phyloP scores from a whole-genome alignment of 2,797 vertebrate species.

The Gambelia wislizenii region DNA sequence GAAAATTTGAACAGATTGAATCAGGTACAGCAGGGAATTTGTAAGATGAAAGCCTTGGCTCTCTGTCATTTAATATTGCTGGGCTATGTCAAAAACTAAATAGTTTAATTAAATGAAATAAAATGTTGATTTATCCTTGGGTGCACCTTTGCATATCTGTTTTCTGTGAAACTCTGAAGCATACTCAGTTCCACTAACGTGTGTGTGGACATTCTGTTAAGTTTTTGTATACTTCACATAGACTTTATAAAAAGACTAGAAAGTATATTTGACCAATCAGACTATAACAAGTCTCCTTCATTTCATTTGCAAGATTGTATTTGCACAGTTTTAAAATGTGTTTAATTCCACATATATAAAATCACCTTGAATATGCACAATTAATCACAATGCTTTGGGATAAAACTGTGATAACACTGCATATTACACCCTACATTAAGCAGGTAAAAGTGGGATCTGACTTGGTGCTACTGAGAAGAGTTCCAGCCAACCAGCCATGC shows the following conservation, averaged over 20 bases:
- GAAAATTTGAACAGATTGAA: constrained; percentile 35
- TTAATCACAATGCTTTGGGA: background rate
- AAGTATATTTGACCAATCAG: background rate
- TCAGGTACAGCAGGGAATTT: constrained; percentile 14
- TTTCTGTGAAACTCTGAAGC: constrained; percentile 35
- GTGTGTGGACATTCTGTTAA: background rate
- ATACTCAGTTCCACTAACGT: constrained; percentile 5
- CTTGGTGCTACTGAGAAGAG: no score
- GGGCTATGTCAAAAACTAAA: constrained; percentile 25
- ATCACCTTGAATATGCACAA: background rate
- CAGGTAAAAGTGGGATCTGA: no score
- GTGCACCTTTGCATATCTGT: constrained; percentile 15
- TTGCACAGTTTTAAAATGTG: background rate
- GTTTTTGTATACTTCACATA: background rate
- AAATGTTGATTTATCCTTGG: constrained; percentile 38
- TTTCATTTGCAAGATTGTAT: background rate
- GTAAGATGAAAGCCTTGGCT: constrained; percentile 41
- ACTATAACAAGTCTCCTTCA: background rate
- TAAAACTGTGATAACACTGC: background rate
- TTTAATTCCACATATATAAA: background rate
- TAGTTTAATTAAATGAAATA: constrained; percentile 46
- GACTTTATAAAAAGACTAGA: background rate
- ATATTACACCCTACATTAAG: no score
- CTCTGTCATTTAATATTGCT: constrained; percentile 29
- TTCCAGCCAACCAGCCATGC: no score